Evolutionary conservation across 1,140 invertebrate genomes (phyloP).

Genomic region (Drosophila melanica): DNA sequence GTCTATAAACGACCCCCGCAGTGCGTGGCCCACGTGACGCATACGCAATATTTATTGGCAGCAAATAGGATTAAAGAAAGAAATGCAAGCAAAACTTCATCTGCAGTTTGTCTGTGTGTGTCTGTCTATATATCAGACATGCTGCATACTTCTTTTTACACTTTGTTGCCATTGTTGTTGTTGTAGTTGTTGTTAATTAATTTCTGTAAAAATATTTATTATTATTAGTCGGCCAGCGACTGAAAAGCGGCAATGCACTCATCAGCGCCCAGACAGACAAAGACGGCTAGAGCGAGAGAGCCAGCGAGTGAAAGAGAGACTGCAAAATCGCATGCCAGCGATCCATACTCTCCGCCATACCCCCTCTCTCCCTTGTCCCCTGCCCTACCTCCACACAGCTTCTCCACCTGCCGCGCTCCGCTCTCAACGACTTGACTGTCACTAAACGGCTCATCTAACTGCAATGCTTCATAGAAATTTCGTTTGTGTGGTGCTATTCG

Average conservation of each 20-base stretch:
- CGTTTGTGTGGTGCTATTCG: constrained; percentile 51
- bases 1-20: background rate
- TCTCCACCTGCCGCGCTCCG: constrained; percentile 9
- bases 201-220: constrained; percentile 81
- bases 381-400: background rate
- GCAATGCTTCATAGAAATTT: constrained; percentile 83
- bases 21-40: constrained; percentile 26
- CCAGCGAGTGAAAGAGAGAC: constrained; percentile 1
- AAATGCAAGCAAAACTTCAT: background rate
- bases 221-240: constrained; percentile 71
- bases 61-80: background rate
- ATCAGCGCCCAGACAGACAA: constrained; percentile 14
- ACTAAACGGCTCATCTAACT: constrained; percentile 83
- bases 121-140: constrained; percentile 13
- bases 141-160: constrained; percentile 49
- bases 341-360: constrained; percentile 29
- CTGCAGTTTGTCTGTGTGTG: constrained; percentile 7
- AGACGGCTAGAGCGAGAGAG: constrained; percentile 2
- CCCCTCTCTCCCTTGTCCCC: background rate
- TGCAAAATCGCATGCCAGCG: constrained; percentile 53
- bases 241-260: constrained; percentile 62
- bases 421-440: constrained; percentile 72
- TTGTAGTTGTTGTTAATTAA: constrained; percentile 68
- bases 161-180: constrained; percentile 58
- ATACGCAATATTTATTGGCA: constrained; percentile 50